These are phyloP conservation scores for Drosophila grimshawi DNA, from an alignment of 1,140 invertebrate genomes.

Conservation along the genomic window DNA sequence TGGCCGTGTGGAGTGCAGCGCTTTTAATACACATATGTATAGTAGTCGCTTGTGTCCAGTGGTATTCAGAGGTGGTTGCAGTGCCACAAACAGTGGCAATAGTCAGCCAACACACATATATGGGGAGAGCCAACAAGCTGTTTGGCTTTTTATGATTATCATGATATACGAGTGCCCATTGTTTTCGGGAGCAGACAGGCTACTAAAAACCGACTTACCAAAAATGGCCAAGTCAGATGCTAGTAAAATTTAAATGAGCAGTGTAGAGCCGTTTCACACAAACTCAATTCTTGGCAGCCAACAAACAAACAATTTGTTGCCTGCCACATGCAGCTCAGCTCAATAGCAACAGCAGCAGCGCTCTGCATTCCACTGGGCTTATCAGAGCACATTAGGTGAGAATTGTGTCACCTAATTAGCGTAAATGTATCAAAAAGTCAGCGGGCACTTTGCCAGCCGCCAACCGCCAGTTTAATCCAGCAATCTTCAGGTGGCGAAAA, in stretches of 20 bases:
- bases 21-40: slow-evolving; percentile 64
- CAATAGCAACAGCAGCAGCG: slow-evolving; percentile 35
- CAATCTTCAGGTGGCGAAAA: slow-evolving; percentile 69
- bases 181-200: slow-evolving; percentile 68
- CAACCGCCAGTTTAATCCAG: slow-evolving; percentile 57
- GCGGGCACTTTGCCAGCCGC: slow-evolving; percentile 50
- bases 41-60: slow-evolving; percentile 32
- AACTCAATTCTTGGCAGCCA: slow-evolving; percentile 45
- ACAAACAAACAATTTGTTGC: slow-evolving; percentile 73
- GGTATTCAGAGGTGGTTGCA: slow-evolving; percentile 1
- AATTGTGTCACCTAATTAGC: slow-evolving; percentile 84
- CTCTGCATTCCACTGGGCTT: slow-evolving; percentile 59
- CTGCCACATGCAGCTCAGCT: slow-evolving; percentile 15
- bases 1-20: slow-evolving; percentile 62
- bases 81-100: background rate
- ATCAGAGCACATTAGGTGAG: slow-evolving; percentile 83
- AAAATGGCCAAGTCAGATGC: slow-evolving; percentile 69
- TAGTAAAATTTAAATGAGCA: slow-evolving; percentile 80
- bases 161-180: slow-evolving; percentile 81
- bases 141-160: slow-evolving; percentile 78
- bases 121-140: slow-evolving; percentile 52
- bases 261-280: slow-evolving; percentile 48
- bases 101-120: slow-evolving; percentile 38
- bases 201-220: slow-evolving; percentile 62
- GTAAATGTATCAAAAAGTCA: slow-evolving; percentile 79